Percentiles rank a stretch among this genome's conserved stretches.
Conservation (phyloP, 2,113 vertebrate genomes). For the Heterochromis multidens region DNA sequence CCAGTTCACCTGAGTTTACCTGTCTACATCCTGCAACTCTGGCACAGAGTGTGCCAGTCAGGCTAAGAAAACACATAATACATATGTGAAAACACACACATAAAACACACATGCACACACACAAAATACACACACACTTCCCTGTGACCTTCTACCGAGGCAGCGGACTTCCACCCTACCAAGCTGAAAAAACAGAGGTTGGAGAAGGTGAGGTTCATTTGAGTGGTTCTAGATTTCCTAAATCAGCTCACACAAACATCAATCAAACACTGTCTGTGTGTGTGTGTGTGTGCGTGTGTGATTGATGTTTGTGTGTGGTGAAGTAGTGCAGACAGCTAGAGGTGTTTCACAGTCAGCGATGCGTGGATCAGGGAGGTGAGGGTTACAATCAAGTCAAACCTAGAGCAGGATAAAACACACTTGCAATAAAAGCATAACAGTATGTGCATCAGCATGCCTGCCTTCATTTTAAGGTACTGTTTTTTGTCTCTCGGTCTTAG, state of each 20-base stretch:
- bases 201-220: slow-evolving; percentile 44
- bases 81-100: slow-evolving; percentile 37
- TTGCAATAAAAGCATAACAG: neutral
- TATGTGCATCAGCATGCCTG: neutral
- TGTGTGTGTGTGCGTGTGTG: neutral
- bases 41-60: slow-evolving; percentile 23
- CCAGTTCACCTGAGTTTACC: slow-evolving; percentile 60
- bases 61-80: slow-evolving; percentile 53
- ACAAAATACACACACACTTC: slow-evolving; percentile 16
- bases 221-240: slow-evolving; percentile 52
- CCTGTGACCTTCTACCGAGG: slow-evolving; percentile 33
- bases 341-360: slow-evolving; percentile 43
- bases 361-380: slow-evolving; percentile 23
- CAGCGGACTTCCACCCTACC: slow-evolving; percentile 55
- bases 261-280: slow-evolving; percentile 27
- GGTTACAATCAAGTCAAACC: slow-evolving; percentile 27
- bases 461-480: neutral
- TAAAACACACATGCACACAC: slow-evolving; percentile 11
- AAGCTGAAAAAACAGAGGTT: slow-evolving; percentile 73
- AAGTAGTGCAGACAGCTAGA: slow-evolving; percentile 41
- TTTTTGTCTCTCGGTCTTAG: slow-evolving; percentile 19
- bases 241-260: slow-evolving; percentile 51
- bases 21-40: slow-evolving; percentile 59
- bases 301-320: slow-evolving; percentile 6
- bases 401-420: slow-evolving; percentile 4